phyloP scores from a whole-genome alignment of 2,888 invertebrate species.

The Phaonia tiefii region DNA sequence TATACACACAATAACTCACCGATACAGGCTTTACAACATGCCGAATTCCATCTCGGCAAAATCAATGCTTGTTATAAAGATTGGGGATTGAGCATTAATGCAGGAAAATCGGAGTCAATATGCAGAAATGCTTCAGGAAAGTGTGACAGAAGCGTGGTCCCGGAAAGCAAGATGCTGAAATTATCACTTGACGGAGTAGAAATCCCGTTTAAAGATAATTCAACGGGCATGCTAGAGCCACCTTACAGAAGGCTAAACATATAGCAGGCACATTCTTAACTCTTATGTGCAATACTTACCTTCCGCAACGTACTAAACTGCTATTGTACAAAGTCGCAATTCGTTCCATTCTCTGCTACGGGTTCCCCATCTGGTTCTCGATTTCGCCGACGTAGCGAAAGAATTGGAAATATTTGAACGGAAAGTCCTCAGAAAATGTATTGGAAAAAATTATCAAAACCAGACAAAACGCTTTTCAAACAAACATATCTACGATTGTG shows the following conservation, averaged over 20 bases:
- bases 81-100: background rate
- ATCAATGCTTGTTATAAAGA: background rate
- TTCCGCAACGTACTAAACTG: no score
- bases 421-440: background rate
- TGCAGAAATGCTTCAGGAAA: conserved; percentile 14
- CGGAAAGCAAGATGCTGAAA: background rate
- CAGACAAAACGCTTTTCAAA: background rate
- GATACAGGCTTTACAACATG: background rate
- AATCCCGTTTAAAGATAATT: background rate
- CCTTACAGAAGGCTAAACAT: background rate
- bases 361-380: background rate
- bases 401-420: background rate
- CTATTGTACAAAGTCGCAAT: no score
- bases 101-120: conserved; percentile 4
- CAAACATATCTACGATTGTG: background rate
- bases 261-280: background rate
- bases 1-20: background rate
- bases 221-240: no score
- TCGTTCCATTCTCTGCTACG: background rate
- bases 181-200: background rate
- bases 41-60: background rate
- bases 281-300: background rate
- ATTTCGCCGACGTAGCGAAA: background rate
- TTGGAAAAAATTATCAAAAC: background rate
- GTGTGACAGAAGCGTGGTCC: background rate